Conservation (phyloP, 1,140 invertebrate species). For the Temnothorax longispinosus region DNA sequence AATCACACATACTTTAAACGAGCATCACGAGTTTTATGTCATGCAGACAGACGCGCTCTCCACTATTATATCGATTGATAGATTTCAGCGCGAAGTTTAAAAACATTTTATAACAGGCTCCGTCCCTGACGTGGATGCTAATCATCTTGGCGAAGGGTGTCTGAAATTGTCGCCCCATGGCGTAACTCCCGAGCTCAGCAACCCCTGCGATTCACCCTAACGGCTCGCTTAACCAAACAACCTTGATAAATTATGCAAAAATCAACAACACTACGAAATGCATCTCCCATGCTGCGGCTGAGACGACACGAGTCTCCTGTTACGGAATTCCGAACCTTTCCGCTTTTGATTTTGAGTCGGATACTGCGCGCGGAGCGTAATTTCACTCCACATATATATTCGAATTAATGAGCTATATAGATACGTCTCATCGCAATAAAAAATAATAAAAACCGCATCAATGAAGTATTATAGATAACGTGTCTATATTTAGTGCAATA, state of each 20-base stretch:
- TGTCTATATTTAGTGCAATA: not conserved
- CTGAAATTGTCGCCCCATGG: slow-evolving; percentile 82
- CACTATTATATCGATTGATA: not conserved
- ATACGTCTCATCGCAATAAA: not conserved
- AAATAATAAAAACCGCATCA: not conserved
- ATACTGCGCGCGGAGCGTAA: not conserved
- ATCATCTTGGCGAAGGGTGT: slow-evolving; percentile 83
- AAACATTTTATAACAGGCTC: slow-evolving; percentile 60
- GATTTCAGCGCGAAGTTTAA: slow-evolving; percentile 27
- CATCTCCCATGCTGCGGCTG: slow-evolving; percentile 72
- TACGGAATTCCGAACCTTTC: slow-evolving; percentile 37
- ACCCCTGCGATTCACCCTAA: slow-evolving; percentile 79
- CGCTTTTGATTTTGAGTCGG: not conserved
- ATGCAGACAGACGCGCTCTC: not conserved
- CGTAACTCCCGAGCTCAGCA: slow-evolving; percentile 74
- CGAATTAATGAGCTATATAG: not conserved
- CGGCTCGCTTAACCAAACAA: slow-evolving; percentile 84
- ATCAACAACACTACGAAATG: slow-evolving; percentile 83
- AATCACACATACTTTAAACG: not conserved
- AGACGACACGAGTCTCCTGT: slow-evolving; percentile 45
- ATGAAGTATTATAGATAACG: not conserved
- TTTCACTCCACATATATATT: not conserved
- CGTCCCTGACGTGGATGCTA: slow-evolving; percentile 81
- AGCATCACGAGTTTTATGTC: not conserved
- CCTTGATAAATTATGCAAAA: slow-evolving; percentile 85